Evolutionary conservation across 2,797 vertebrate species (phyloP), one percentile per base, ranked within the genome.

Genomic region (Micrastur ruficollis): DNA sequence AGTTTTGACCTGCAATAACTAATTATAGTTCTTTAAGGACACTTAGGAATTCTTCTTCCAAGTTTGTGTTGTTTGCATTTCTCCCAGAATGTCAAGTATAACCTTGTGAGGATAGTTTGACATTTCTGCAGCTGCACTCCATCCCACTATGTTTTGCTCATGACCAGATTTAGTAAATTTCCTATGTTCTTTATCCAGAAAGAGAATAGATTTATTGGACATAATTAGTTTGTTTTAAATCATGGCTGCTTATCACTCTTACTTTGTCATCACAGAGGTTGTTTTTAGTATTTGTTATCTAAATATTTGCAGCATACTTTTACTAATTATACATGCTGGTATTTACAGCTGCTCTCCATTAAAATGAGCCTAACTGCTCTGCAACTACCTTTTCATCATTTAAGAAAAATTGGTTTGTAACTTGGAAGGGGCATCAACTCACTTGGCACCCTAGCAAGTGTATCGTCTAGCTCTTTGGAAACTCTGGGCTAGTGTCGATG

Each of bases 101-200:
- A 94, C 93, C 90, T 95, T 92, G 81, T 91, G 95, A 95, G 92
- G 78, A 94, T 93, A 89, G 88, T 74, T 56, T 94, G 96, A 94
- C 96, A 90, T 96, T 96, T 96, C 71, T 89, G 83, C 94, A 97
- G 92, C 91, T 97, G 94, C 52, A 85, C 46, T 94, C 55, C 67
- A 90, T 95, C 81, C 74, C 67, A 22, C 76, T 76, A 15, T 89
- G 76, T 84, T 95, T 91, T 93, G 38, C 58, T 96, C 70, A 70
- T 66, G 63, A 86, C 80, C 76, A 86, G 82, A 93, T 75, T 95
- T 90, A 88, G 87, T 65, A 83, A 53, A 86, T 80, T 93, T 94
- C 40, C 83, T 93, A 14, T 92, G 85, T 96, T 97, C 93, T 95
- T 86, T 89, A 63, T 97, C 92, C 88, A 85, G 88, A 90, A 93